phyloP scores from a whole-genome alignment of 2,113 vertebrate genomes.

The Polyodon spathula region DNA sequence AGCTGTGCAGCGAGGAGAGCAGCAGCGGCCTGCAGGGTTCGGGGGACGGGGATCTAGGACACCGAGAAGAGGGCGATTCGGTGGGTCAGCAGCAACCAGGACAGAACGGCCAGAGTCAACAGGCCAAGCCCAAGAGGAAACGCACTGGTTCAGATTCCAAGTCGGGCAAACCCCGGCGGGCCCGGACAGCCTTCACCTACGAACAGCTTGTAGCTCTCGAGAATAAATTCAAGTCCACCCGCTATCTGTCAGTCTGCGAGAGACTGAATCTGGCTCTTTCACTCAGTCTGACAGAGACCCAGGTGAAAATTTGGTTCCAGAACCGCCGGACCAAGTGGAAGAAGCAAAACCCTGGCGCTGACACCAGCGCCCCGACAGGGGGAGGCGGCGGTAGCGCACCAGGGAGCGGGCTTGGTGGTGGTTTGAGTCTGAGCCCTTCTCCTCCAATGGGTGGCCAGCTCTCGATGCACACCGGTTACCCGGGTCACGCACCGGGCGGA shows the following conservation, averaged over 20 bases:
- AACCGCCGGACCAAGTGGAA: conserved; percentile 92
- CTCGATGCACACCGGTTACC: conserved; percentile 77
- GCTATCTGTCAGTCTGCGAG: conserved; percentile 86
- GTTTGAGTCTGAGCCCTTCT: conserved; percentile 65
- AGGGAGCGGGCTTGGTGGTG: conserved; percentile 38
- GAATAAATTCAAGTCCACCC: conserved; percentile 91
- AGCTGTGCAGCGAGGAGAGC: conserved; percentile 70
- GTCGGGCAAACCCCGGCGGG: conserved; percentile 81
- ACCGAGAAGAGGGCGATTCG: conserved; percentile 43
- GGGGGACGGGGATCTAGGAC: conserved; percentile 42
- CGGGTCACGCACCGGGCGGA: conserved; percentile 67
- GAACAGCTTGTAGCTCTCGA: conserved; percentile 91
- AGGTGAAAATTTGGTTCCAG: conserved; percentile 93
- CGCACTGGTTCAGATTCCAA: conserved; percentile 84
- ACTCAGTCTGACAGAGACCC: conserved; percentile 82
- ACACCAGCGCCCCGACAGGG: conserved; percentile 76
- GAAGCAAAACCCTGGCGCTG: conserved; percentile 88
- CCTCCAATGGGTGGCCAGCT: conserved; percentile 63
- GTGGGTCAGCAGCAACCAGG: conserved; percentile 34
- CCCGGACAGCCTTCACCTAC: conserved; percentile 90
- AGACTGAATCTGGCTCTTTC: conserved; percentile 84
- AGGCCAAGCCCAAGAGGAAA: conserved; percentile 77
- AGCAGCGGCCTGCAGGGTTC: conserved; percentile 42
- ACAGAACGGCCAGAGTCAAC: conserved; percentile 32
- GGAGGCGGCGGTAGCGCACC: conserved; percentile 46